Evolutionary conservation across 2,888 invertebrate species (phyloP).

Genomic region (Microplitis deprimator): DNA sequence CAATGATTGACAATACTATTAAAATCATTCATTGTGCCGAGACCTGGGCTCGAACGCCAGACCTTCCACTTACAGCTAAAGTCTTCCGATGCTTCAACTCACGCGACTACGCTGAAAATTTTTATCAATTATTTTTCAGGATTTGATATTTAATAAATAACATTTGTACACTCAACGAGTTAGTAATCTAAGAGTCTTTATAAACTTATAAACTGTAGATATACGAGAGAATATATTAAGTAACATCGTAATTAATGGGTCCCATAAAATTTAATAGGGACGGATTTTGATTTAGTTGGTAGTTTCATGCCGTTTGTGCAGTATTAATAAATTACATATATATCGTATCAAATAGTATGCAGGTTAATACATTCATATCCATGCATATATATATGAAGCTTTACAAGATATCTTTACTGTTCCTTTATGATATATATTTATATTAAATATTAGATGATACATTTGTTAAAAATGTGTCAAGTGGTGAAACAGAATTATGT

Average conservation of each 20-base stretch:
- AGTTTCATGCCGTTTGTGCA: constrained; percentile 61
- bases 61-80: too few species aligned
- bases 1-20: too few species aligned
- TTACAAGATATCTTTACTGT: constrained; percentile 21
- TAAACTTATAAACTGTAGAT: constrained; percentile 55
- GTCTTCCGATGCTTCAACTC: too few species aligned
- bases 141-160: too few species aligned
- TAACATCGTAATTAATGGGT: constrained; percentile 69
- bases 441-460: background rate
- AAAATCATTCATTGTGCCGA: too few species aligned
- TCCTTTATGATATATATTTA: background rate
- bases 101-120: too few species aligned
- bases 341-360: constrained; percentile 65
- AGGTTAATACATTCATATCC: background rate
- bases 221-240: constrained; percentile 67
- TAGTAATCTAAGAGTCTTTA: constrained; percentile 10
- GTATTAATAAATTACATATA: constrained; percentile 69
- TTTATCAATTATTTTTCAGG: too few species aligned
- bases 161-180: background rate
- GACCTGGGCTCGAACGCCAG: too few species aligned
- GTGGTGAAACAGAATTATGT: background rate
- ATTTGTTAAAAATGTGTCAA: background rate
- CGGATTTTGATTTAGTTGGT: constrained; percentile 64
- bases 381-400: background rate
- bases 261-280: constrained; percentile 66